Percentiles rank a stretch among this genome's conserved stretches.
Conservation (phyloP, 2,113 vertebrate genomes). For the Callipepla californica region DNA sequence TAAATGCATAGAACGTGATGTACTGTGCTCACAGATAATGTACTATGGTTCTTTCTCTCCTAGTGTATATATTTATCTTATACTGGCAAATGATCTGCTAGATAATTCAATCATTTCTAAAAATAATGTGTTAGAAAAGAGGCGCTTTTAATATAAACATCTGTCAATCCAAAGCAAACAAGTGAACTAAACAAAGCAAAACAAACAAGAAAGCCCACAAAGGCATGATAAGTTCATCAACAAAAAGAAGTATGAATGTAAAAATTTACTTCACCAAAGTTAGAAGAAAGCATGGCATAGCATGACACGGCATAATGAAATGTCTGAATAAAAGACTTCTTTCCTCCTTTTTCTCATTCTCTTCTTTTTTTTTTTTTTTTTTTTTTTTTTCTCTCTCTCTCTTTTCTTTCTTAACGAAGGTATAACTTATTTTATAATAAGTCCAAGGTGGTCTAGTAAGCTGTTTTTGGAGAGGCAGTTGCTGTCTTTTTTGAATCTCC, state of each 20-base stretch:
- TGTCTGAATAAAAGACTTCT: neutral
- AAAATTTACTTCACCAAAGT: neutral
- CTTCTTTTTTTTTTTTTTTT: too few species aligned
- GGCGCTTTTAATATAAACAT: neutral
- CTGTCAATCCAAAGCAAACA: neutral
- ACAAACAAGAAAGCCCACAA: neutral
- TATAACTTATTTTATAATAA: too few species aligned
- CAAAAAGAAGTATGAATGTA: neutral
- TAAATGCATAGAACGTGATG: neutral
- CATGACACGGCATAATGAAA: neutral
- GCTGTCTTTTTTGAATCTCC: too few species aligned
- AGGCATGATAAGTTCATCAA: neutral
- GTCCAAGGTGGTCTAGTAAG: too few species aligned
- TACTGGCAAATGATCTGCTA: neutral
- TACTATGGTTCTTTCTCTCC: neutral
- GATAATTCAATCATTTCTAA: neutral
- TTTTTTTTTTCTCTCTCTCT: too few species aligned
- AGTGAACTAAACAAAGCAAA: neutral
- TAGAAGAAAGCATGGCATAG: neutral
- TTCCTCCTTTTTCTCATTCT: too few species aligned
- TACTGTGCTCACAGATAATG: neutral
- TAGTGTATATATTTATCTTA: neutral
- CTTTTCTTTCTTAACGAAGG: too few species aligned
- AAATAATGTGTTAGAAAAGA: neutral
- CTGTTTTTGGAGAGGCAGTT: too few species aligned